Percentiles rank a stretch among this genome's conserved stretches.
Evolutionary conservation across 2,113 vertebrate genomes (phyloP).

Genomic region (Nothobranchius kuhntae): DNA sequence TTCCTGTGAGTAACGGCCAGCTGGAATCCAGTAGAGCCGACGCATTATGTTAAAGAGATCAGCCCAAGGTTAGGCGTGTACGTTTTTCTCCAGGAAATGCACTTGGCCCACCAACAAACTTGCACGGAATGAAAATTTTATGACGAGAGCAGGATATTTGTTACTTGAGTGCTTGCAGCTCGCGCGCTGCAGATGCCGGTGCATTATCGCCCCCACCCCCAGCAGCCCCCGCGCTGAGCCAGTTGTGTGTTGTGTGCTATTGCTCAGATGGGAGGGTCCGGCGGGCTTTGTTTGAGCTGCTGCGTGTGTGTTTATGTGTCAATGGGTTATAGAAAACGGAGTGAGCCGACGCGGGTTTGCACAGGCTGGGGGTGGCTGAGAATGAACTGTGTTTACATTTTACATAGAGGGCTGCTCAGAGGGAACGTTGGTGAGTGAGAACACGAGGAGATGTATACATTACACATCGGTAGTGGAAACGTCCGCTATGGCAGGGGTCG

Average conservation of each 20-base stretch:
- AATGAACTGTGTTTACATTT: constrained; percentile 55
- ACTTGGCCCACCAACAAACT: constrained; percentile 24
- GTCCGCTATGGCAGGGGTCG: not conserved
- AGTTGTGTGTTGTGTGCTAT: not conserved
- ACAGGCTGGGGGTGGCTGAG: constrained; percentile 13
- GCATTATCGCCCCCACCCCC: constrained; percentile 43
- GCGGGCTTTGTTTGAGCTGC: constrained; percentile 41
- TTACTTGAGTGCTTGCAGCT: constrained; percentile 55
- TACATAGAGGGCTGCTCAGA: constrained; percentile 8
- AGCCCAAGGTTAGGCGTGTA: constrained; percentile 63
- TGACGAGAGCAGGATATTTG: constrained; percentile 67
- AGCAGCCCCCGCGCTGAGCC: not conserved
- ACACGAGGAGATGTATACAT: constrained; percentile 25
- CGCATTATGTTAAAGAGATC: constrained; percentile 57
- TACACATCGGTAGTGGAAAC: constrained; percentile 28
- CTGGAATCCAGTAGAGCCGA: constrained; percentile 38
- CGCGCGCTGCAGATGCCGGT: constrained; percentile 24
- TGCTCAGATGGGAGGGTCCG: not conserved
- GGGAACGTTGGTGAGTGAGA: constrained; percentile 11
- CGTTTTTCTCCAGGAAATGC: constrained; percentile 51
- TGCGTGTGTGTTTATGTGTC: constrained; percentile 27
- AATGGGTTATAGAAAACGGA: constrained; percentile 44
- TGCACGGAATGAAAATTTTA: constrained; percentile 61
- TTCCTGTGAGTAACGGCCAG: constrained; percentile 37
- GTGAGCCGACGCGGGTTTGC: constrained; percentile 28